Percentiles rank a stretch among this genome's conserved stretches.
phyloP scores from a whole-genome alignment of 2,888 invertebrate species.

The Cyclophora punctaria region DNA sequence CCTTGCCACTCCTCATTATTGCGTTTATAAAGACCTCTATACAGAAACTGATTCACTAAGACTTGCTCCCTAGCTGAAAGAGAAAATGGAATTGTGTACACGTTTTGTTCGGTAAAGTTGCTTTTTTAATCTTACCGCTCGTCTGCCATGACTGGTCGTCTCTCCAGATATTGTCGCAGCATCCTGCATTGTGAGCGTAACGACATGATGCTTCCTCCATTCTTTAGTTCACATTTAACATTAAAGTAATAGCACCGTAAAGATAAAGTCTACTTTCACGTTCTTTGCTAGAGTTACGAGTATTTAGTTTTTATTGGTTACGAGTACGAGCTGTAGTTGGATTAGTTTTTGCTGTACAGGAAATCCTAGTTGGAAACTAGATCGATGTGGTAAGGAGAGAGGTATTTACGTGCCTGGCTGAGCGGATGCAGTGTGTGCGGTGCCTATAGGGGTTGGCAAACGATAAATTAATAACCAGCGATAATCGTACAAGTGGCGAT shows the following conservation, averaged over 20 bases:
- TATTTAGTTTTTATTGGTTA: conserved; percentile 26
- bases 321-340: conserved; percentile 15
- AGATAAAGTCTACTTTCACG: conserved; percentile 25
- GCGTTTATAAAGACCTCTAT: conserved; percentile 72
- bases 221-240: conserved; percentile 32
- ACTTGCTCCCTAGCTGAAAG: conserved; percentile 62
- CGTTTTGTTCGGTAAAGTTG: conserved; percentile 60
- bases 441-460: neutral
- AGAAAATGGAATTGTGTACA: conserved; percentile 71
- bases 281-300: conserved; percentile 21
- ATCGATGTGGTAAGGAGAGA: conserved; percentile 15
- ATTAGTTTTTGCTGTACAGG: conserved; percentile 26
- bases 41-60: conserved; percentile 68
- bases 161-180: conserved; percentile 45
- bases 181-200: conserved; percentile 43
- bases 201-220: conserved; percentile 34
- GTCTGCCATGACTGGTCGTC: conserved; percentile 31
- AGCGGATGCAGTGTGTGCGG: conserved; percentile 3
- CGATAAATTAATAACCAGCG: conserved; percentile 44
- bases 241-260: conserved; percentile 35
- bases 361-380: conserved; percentile 30
- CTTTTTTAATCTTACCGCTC: conserved; percentile 46
- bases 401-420: conserved; percentile 3
- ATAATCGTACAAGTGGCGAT: conserved; percentile 36
- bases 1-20: conserved; percentile 72